These are phyloP conservation scores for Cheilosia urbana DNA, from an alignment of 2,888 invertebrate genomes.

Conservation along the genomic window DNA sequence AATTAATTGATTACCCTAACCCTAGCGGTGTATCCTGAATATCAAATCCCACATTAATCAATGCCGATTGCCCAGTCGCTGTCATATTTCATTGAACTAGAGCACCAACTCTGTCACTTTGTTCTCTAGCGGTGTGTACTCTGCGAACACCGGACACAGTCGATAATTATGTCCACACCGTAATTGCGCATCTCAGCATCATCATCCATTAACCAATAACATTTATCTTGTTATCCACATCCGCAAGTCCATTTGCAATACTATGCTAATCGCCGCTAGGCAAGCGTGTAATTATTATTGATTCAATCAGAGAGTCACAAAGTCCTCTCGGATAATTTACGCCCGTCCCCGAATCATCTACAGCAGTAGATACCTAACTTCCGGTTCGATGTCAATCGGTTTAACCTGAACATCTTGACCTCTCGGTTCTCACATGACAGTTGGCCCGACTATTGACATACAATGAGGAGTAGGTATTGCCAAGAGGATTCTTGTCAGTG, in stretches of 20 bases:
- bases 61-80: slow-evolving; percentile 33
- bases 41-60: slow-evolving; percentile 61
- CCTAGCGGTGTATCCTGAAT: slow-evolving; percentile 8
- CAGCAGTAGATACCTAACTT: background rate
- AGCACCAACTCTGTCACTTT: slow-evolving; percentile 16
- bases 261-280: slow-evolving; percentile 69
- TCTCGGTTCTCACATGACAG: slow-evolving; percentile 39
- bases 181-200: slow-evolving; percentile 71
- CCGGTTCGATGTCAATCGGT: slow-evolving; percentile 41
- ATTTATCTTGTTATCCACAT: slow-evolving; percentile 71
- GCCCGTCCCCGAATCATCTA: background rate
- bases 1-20: slow-evolving; percentile 37
- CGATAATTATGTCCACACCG: slow-evolving; percentile 67
- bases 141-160: slow-evolving; percentile 30
- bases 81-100: slow-evolving; percentile 60
- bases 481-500: slow-evolving; percentile 11
- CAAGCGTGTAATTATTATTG: slow-evolving; percentile 74
- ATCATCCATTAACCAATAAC: slow-evolving; percentile 66
- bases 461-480: slow-evolving; percentile 58
- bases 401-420: slow-evolving; percentile 70
- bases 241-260: slow-evolving; percentile 63
- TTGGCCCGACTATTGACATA: slow-evolving; percentile 40
- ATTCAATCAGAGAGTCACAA: slow-evolving; percentile 63
- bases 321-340: slow-evolving; percentile 51
- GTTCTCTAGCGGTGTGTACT: background rate